A percentile compares a stretch with the other conserved stretches of the same genome.
Conservation (phyloP, 1,140 invertebrate species). For the Armadillidium nasatum region DNA sequence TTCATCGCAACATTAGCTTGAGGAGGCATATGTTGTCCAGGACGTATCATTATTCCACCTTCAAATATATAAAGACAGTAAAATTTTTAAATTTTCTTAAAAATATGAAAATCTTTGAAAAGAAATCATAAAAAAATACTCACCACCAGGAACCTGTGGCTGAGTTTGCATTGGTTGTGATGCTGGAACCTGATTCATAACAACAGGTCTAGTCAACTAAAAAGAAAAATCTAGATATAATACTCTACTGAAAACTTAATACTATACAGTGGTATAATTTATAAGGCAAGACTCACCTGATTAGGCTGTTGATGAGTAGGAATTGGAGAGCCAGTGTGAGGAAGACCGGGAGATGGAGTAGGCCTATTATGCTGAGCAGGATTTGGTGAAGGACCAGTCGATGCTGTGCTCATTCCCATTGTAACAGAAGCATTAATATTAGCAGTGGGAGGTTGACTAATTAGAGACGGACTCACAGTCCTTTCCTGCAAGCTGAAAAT, state of each 20-base stretch:
- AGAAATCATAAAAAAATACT: neutral
- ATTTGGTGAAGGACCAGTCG: conserved; percentile 1
- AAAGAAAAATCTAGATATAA: neutral
- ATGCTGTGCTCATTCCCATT: neutral
- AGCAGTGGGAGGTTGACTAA: neutral
- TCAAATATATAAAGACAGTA: neutral
- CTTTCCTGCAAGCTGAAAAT: conserved; percentile 12
- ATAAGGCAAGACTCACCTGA: neutral
- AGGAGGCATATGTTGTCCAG: neutral
- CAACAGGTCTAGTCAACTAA: neutral
- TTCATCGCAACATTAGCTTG: neutral
- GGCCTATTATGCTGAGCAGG: neutral
- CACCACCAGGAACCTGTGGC: neutral
- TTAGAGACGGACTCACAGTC: conserved; percentile 1
- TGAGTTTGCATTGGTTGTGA: neutral
- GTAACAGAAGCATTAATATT: neutral
- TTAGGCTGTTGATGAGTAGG: neutral
- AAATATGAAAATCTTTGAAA: neutral
- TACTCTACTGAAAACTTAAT: too few relatives aligned
- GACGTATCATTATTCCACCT: neutral
- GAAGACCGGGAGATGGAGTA: neutral
- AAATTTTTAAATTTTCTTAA: neutral
- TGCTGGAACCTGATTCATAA: neutral
- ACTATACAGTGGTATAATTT: too few relatives aligned
- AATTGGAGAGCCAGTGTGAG: neutral